phyloP scores from a whole-genome alignment of 2,888 invertebrate species.

The Machimus atricapillus region DNA sequence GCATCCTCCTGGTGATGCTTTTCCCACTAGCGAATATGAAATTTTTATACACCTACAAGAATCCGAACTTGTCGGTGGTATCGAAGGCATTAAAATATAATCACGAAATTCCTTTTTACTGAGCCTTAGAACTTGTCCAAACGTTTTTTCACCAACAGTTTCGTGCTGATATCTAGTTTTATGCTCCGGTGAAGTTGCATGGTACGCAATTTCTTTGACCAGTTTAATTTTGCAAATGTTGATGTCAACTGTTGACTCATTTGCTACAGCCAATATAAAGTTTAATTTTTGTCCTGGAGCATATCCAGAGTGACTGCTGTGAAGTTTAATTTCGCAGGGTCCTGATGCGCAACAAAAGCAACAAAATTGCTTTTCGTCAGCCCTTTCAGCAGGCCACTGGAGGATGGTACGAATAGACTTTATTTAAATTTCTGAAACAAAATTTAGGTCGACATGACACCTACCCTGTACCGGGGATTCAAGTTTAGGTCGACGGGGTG shows the following conservation, averaged over 20 bases:
- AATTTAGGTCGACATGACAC: not conserved
- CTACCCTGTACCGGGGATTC: not conserved
- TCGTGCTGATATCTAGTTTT: not conserved
- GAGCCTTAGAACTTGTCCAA: not conserved
- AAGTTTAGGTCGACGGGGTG: slow-evolving; percentile 12
- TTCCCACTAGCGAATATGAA: not conserved
- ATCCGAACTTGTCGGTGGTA: slow-evolving; percentile 1
- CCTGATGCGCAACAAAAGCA: slow-evolving; percentile 22
- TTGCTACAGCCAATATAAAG: not conserved
- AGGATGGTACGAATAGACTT: not conserved
- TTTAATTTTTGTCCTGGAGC: slow-evolving; percentile 26
- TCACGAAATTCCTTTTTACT: slow-evolving; percentile 3
- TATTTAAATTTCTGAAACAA: not conserved
- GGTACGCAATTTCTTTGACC: not conserved
- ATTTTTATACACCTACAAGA: slow-evolving; percentile 17
- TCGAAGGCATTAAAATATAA: not conserved
- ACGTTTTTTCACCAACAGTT: not conserved
- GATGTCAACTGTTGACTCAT: slow-evolving; percentile 16
- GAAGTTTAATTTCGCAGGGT: not conserved
- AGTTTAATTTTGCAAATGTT: not conserved
- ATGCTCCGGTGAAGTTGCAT: not conserved
- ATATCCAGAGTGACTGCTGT: not conserved
- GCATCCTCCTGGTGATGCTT: not conserved
- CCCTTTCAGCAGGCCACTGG: not conserved
- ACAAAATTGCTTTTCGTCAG: slow-evolving; percentile 1